phyloP scores from a whole-genome alignment of 2,888 invertebrate genomes.

The Girardia tigrina region DNA sequence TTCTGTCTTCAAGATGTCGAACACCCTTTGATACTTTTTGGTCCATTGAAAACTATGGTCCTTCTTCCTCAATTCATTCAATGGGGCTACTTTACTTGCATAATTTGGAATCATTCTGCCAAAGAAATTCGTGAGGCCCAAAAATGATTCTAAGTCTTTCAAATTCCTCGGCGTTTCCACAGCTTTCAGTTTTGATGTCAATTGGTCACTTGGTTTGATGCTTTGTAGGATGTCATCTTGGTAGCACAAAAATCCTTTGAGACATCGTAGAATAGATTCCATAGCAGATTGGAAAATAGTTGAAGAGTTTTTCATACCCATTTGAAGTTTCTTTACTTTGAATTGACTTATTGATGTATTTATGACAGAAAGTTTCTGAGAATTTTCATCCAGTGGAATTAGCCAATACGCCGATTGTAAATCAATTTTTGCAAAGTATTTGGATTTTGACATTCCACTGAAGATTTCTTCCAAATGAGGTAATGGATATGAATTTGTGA shows the following conservation, averaged over 20 bases:
- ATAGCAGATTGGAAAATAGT: constrained; percentile 34
- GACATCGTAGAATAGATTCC: constrained; percentile 27
- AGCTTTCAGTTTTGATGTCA: constrained; percentile 28
- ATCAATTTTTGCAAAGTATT: too few species aligned
- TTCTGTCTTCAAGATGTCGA: constrained; percentile 33
- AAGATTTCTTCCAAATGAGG: too few species aligned
- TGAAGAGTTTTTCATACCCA: too few species aligned
- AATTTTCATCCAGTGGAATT: too few species aligned
- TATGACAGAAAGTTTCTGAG: too few species aligned
- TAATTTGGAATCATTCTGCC: constrained; percentile 34
- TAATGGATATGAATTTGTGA: too few species aligned
- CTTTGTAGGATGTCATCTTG: constrained; percentile 30
- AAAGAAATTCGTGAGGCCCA: constrained; percentile 34
- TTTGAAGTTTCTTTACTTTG: too few species aligned
- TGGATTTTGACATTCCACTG: too few species aligned
- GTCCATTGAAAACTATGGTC: constrained; percentile 26
- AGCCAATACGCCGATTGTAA: too few species aligned
- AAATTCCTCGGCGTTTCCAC: constrained; percentile 27
- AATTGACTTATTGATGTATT: too few species aligned
- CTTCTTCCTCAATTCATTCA: constrained; percentile 34
- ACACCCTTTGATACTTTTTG: constrained; percentile 32
- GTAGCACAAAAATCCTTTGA: constrained; percentile 36
- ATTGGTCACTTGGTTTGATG: constrained; percentile 25
- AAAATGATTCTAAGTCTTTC: constrained; percentile 33
- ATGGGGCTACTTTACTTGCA: constrained; percentile 33